These are phyloP conservation scores for Parotocinclus haroldoi DNA, from an alignment of 2,797 vertebrate genomes.

Conservation along the genomic window DNA sequence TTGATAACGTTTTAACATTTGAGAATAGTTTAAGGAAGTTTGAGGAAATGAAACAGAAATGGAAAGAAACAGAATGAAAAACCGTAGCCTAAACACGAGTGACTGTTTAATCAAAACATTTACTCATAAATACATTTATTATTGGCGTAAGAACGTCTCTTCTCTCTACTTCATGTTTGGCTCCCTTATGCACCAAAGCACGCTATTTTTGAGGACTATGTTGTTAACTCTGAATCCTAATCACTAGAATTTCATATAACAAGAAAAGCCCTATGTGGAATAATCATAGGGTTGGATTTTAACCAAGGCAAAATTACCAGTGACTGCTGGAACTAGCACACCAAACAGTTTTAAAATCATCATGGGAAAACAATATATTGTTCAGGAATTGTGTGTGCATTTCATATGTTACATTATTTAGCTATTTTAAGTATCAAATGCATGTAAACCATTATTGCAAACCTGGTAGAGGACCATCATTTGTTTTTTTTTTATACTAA, in stretches of 20 bases:
- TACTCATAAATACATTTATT: too few relatives aligned
- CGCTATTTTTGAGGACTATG: background rate
- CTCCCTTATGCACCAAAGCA: too few relatives aligned
- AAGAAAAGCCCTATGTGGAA: slow-evolving; percentile 4
- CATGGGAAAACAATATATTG: slow-evolving; percentile 1
- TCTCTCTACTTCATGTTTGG: background rate
- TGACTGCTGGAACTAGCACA: background rate
- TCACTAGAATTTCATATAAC: slow-evolving; percentile 11
- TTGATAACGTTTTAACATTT: background rate
- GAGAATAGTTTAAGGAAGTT: background rate
- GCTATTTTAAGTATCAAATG: too few relatives aligned
- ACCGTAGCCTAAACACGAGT: too few relatives aligned
- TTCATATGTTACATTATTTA: too few relatives aligned
- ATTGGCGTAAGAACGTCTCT: too few relatives aligned
- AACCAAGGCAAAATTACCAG: slow-evolving; percentile 3
- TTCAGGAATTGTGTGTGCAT: background rate
- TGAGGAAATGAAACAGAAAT: background rate
- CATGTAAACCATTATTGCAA: too few relatives aligned
- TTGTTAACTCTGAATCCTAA: slow-evolving; percentile 6
- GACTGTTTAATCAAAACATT: too few relatives aligned
- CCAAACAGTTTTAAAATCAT: background rate
- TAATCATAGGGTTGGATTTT: slow-evolving; percentile 5
- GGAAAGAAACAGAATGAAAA: background rate
- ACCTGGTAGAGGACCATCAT: too few relatives aligned
- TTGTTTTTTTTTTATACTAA: too few relatives aligned